Base-by-base conservation (phyloP, 2,113 vertebrate genomes). In the Petaurus breviceps region DNA sequence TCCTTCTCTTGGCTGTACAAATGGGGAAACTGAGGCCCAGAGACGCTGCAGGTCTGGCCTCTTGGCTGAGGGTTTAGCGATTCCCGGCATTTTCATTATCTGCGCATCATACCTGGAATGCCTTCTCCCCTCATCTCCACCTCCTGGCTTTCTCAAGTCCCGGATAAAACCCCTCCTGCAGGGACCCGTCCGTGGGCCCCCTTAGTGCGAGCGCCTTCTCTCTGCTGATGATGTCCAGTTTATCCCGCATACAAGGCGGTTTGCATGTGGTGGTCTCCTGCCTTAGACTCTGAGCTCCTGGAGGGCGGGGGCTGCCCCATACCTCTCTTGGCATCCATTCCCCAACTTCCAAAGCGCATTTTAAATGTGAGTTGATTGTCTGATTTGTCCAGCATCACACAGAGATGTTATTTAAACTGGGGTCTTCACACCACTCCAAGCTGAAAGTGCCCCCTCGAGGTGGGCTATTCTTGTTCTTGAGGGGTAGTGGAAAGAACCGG, bases 391-490 rank as follows among this genome's bases (percentile, higher is more conserved):
- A n/a, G 37, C 11, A 6, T 68, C 12, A 68, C 37, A 16, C 37
- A n/a, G 16, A n/a, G 61, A n/a, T n/a, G 37, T 4, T 14, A 19
- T n/a, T 77, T n/a, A 77, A 6, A n/a, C 61, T 77, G 4, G 14
- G 31, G 12, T 77, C 37, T 10, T 0, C 19, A 25, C 46, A 12
- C 7, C 49, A 1, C 3, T 19, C 90, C 61, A 7, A 9, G 10
- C 28, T 53, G 16, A 19, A 77, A n/a, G 4, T n/a, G 68, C 5
- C 31, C 22, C 43, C 55, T 28, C 14, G 0, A 0, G 22, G 31
- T 31, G 55, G 28, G 8, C 0, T 37, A 23, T 31, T 19, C 3
- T 54, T 9, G 25, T 6, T 84, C 0, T 1, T 9, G 2, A 25
- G 55, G 55, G 55, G 7, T 57, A 10, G 55, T 57, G 55, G 53